Evolutionary conservation across 2,888 invertebrate species (phyloP), one percentile per base, ranked within the genome.

Genomic region (Zhuqinia jingwanae): DNA sequence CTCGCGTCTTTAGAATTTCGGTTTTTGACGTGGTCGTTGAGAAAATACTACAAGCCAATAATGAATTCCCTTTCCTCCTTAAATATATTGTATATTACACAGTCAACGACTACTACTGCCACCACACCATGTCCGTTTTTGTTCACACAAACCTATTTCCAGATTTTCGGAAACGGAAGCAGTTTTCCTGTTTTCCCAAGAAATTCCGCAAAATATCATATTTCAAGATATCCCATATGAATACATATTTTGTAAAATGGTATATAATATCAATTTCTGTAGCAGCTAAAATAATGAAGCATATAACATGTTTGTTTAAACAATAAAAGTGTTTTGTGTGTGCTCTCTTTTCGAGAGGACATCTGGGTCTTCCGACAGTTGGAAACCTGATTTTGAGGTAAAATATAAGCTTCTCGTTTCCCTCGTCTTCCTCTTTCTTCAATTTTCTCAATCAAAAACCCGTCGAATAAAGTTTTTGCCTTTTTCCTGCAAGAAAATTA

Each of bases 81-180:
- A 60, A 25, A 22, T 60, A 0, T 60, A 50, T 22, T 58, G 22
- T 17, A 58, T 58, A 58, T 25, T 58, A 22, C 25, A 22, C 1
- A 53, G 17, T 17, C 27, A 27, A 60, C 36, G 36, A 36, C 36
- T 36, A n/a, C 8, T 3, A 36, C 36, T 36, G 36, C 3, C 5
- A 36, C 25, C 36, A 56, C 5, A 36, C 25, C 36, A 56, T 65
- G 68, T 79, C 79, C 79, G 79, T 42, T 78, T 78, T 79, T 17
- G 5, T 60, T 60, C 25, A 42, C 36, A 80, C 30, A 65, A 17
- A 6, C 8, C 36, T 36, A 47, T 85, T 85, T 85, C 85, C 85
- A 85, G 85, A 85, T 85, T 85, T 85, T 85, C 77, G 85, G 85
- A 85, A 85, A 85, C 85, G 85, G 85, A 85, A 85, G 70, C 85